Evolutionary conservation across 1,140 invertebrate species (phyloP).

Genomic region (Megathymus violae): DNA sequence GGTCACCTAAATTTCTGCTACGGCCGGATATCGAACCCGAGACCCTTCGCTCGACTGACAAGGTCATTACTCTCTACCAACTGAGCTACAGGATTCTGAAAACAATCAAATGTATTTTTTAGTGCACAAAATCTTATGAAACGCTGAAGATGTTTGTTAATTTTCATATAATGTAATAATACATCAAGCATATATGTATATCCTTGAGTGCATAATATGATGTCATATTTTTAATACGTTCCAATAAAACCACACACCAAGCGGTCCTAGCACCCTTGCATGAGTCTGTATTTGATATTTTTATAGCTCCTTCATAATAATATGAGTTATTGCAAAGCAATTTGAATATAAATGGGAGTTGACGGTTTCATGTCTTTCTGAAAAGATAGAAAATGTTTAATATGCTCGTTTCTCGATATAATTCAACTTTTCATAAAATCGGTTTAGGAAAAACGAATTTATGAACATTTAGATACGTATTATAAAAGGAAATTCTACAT

Average conservation of each 20-base stretch:
- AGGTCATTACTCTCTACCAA: no score
- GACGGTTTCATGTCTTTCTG: slow-evolving; percentile 63
- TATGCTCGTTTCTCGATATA: slow-evolving; percentile 2
- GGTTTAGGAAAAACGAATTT: no score
- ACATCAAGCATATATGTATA: not conserved
- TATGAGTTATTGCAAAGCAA: slow-evolving; percentile 74
- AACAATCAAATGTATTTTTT: no score
- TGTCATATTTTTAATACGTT: slow-evolving; percentile 62
- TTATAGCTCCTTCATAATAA: slow-evolving; percentile 74
- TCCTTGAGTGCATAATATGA: slow-evolving; percentile 44
- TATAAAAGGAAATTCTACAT: no score
- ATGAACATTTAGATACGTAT: no score
- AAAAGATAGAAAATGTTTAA: slow-evolving; percentile 46
- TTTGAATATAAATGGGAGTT: slow-evolving; percentile 76
- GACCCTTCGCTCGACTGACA: no score
- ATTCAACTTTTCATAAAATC: no score
- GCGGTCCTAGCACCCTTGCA: slow-evolving; percentile 38
- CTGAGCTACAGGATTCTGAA: no score
- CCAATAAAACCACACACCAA: slow-evolving; percentile 44
- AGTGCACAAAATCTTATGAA: no score
- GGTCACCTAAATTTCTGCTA: no score
- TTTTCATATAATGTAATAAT: slow-evolving; percentile 2
- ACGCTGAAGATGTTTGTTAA: no score
- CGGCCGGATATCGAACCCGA: no score
- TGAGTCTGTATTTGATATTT: slow-evolving; percentile 74